phyloP scores from a whole-genome alignment of 1,140 invertebrate species.

The Musca vetustissima region DNA sequence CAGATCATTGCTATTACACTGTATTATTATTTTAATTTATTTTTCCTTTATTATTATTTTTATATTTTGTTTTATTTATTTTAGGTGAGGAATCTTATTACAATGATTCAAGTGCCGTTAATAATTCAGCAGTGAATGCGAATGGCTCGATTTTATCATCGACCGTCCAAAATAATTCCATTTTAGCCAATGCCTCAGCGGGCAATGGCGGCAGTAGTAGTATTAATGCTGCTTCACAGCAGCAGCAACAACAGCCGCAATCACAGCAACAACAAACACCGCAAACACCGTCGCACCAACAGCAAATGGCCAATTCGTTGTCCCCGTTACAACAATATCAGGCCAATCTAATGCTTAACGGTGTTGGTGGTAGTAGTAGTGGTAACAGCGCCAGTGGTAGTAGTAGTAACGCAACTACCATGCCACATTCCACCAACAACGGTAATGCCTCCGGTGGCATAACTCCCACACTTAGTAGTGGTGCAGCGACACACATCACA shows the following conservation, averaged over 20 bases:
- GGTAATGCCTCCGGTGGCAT: neutral
- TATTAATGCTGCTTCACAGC: constrained; percentile 13
- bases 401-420: too few relatives aligned
- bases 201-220: constrained; percentile 16
- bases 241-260: constrained; percentile 14
- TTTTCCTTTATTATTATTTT: too few relatives aligned
- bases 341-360: neutral
- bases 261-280: constrained; percentile 9
- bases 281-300: neutral
- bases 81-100: constrained; percentile 52
- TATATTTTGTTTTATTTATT: neutral
- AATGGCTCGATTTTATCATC: constrained; percentile 48
- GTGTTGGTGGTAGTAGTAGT: constrained; percentile 1
- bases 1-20: too few relatives aligned
- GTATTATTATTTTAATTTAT: too few relatives aligned
- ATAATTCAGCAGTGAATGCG: constrained; percentile 34
- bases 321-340: constrained; percentile 8
- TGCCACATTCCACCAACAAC: constrained; percentile 3
- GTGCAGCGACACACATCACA: neutral
- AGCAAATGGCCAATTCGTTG: constrained; percentile 14
- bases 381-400: too few relatives aligned
- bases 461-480: neutral
- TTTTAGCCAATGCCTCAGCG: constrained; percentile 32
- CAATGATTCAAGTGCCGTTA: constrained; percentile 26
- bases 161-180: constrained; percentile 53